Evolutionary conservation across 2,113 vertebrate species (phyloP), one percentile per base, ranked within the genome.

Genomic region (Salvelinus namaycush): DNA sequence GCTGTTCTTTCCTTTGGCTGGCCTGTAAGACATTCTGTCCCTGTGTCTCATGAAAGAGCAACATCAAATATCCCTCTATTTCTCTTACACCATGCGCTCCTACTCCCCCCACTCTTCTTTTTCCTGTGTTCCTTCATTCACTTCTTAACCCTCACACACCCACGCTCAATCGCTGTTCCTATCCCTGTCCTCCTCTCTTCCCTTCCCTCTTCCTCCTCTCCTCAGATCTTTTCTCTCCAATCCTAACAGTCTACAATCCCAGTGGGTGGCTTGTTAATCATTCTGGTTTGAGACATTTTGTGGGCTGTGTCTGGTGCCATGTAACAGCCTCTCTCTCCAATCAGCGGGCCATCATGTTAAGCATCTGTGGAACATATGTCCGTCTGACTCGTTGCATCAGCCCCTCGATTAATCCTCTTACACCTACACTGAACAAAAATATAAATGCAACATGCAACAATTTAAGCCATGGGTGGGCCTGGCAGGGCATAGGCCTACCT

Each of bases 301-400:
- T 27, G 65, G 72, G 68, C 1, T 54, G 68, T 12, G 60, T 79
- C 39, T 66, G n/a, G 59, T 9, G 4, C 70, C 14, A 22, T 57
- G 51, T 8, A 24, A 22, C 57, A 34, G 54, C 73, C 4, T 62
- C 22, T 60, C 70, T 79, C 76, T 82, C 49, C 77, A 75, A 75
- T 74, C 74, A 76, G 24, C 1, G 1, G 59, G 73, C 49, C 14
- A 39, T n/a, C 13, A 68, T 68, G 22, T 70, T 20, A 51, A 68
- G 26, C 87, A 90, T 88, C 83, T 91, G 87, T 66, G 65, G 27
- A 24, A 4, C 87, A 87, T 80, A 84, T 89, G 87, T 75, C 68
- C 73, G 34, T 44, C n/a, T 64, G 59, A 48, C 57, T 51, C 48
- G 2, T 48, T 60, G 16, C 26, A n/a, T 54, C 67, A 22, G 20